Base-by-base conservation (phyloP, 2,113 vertebrate genomes). In the Barbus barbus region DNA sequence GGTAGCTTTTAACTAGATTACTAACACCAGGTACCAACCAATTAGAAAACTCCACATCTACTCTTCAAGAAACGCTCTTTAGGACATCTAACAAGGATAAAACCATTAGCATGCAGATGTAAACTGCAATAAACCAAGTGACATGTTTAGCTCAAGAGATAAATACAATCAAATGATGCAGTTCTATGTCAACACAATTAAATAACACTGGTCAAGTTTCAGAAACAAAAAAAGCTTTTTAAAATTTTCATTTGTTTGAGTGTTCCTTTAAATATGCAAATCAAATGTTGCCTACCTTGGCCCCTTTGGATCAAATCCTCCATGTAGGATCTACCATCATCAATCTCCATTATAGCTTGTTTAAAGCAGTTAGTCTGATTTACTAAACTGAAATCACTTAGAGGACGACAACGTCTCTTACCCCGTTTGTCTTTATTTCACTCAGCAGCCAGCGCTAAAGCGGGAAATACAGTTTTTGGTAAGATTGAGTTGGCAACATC, bases 291-390 rank as follows among this genome's bases (percentile, higher is more conserved):
- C 93, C 91, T 96, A 96, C 96, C 96, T 96, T 97, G 96, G 85
- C 94, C 94, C 85, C 93, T 93, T 84, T 94, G 95, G 84, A 97
- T 97, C 86, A 96, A 78, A 87, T 94, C 94, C 86, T 97, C 96
- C 94, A 97, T 96, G 90, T 91, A 95, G 87, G 92, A 94, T 88
- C 91, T 92, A 18, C 89, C 85, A 58, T 89, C 86, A 85, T 86
- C 88, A 80, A 83, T 20, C 44, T 93, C 92, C 94, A 92, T 93
- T 71, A 72, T 13, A 78, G 89, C 82, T 76, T 60, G 11, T n/a
- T 26, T n/a, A 67, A 74, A 18, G 74, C 73, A 61, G 24, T 56
- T 63, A 56, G 51, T 26, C 56, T 84, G 82, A 81, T 48, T 85
- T 61, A 69, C 48, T 69, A 63, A 33, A 74, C 71, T 80, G 44